Base-by-base conservation (phyloP, 2,113 vertebrate genomes). In the Corydoras sp. region DNA sequence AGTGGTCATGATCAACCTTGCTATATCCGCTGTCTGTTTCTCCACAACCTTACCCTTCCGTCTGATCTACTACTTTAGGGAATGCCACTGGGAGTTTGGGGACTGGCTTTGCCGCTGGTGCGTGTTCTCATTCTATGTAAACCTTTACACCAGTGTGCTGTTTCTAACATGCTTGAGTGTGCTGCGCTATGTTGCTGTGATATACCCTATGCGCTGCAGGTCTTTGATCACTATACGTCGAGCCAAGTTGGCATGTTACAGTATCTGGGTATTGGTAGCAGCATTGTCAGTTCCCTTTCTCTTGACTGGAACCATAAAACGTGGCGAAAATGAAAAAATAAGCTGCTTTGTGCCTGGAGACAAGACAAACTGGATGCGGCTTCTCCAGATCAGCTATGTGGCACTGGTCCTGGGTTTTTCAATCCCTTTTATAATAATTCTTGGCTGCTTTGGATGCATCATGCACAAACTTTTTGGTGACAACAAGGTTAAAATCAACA, bases 61-160 rank as follows among this genome's bases (percentile, higher is more conserved):
- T 18, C 66, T 89, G 76, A 71, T 78, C 15, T 90, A 90, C 68
- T 90, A 88, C 77, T 77, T 83, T 15, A 71, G 13, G 1, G 61
- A 32, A 0, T 80, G 79, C 0, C 48, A 69, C 0, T 90, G 89
- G 89, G 13, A 63, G 3, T 87, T 87, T 14, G 74, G 85, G 2
- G 84, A 88, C 58, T 87, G 84, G 87, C 68, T 90, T 61, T 90
- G 89, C 31, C 81, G 86, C 11, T 51, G 81, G 62, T 88, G 87
- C 9, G 75, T 84, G 10, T 90, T 58, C 30, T 80, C 81, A 62
- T 90, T 90, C 75, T 89, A 90, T 48, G 12, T 88, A 12, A 89
- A 90, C 74, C 83, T 89, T 48, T 90, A 90, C 79, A 85, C 84
- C 49, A 90, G 89, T 65, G 84, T 90, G 70, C 77, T 88, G 65